phyloP scores from a whole-genome alignment of 2,113 vertebrate species.

The Origma solitaria region DNA sequence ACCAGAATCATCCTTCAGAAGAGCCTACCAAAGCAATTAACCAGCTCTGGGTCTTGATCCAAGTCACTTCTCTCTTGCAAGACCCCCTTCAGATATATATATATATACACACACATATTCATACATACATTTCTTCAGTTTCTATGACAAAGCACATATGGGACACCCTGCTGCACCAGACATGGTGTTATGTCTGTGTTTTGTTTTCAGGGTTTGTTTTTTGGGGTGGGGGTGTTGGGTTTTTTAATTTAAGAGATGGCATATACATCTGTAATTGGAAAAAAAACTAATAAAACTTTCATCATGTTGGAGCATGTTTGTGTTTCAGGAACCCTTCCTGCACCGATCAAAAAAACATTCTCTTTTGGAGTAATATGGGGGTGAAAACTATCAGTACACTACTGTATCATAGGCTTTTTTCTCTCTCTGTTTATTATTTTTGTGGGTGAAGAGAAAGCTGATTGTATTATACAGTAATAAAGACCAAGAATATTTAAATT shows the following conservation, averaged over 20 bases:
- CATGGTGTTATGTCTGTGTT: not conserved
- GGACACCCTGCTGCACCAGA: not conserved
- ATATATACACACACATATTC: not conserved
- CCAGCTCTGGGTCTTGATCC: not conserved
- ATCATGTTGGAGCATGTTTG: not conserved
- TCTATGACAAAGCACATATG: not conserved
- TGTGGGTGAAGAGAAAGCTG: conserved; percentile 28
- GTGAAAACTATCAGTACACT: conserved; percentile 25
- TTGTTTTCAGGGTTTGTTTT: not conserved
- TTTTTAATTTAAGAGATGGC: not conserved
- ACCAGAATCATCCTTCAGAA: not conserved
- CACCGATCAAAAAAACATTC: conserved; percentile 10
- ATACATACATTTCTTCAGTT: not conserved
- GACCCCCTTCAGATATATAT: not conserved
- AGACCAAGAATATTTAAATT: conserved; percentile 37
- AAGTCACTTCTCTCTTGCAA: not conserved
- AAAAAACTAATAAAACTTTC: conserved; percentile 34
- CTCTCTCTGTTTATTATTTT: conserved; percentile 18
- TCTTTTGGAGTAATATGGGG: not conserved
- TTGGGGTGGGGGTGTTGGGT: not conserved
- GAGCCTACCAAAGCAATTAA: not conserved
- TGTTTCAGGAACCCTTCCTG: not conserved
- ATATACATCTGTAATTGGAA: not conserved
- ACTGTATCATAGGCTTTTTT: not conserved
- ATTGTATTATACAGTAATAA: conserved; percentile 42